A percentile compares a stretch with the other conserved stretches of the same genome.
phyloP scores from a whole-genome alignment of 2,888 invertebrate species.

The Pristionchus japonicus region DNA sequence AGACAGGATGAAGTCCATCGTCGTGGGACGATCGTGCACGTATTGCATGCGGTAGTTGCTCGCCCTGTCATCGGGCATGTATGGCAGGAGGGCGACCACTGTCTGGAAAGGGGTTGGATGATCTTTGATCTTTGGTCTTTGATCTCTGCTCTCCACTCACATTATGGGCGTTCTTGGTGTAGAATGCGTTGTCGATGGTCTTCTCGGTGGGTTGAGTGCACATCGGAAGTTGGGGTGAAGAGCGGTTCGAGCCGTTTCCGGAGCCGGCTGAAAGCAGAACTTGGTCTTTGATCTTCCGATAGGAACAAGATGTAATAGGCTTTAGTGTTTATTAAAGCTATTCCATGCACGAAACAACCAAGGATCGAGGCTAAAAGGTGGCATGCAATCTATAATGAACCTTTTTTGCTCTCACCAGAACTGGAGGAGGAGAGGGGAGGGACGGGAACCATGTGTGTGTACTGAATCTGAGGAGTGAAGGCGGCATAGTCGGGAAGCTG shows the following conservation, averaged over 20 bases:
- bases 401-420: slow-evolving; percentile 28
- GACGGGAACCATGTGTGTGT: slow-evolving; percentile 59
- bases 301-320: neutral
- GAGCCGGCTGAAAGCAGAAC: slow-evolving; percentile 49
- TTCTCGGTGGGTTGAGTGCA: slow-evolving; percentile 73
- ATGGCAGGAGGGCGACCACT: neutral
- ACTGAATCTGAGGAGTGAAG: slow-evolving; percentile 53
- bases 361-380: neutral
- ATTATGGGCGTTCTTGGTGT: slow-evolving; percentile 47
- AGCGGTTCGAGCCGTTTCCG: slow-evolving; percentile 52
- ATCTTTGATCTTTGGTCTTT: neutral
- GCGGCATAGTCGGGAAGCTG: slow-evolving; percentile 56
- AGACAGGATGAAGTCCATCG: slow-evolving; percentile 55
- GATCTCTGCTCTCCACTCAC: neutral
- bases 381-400: neutral
- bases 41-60: neutral
- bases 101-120: neutral
- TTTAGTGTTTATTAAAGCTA: neutral
- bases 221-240: slow-evolving; percentile 66
- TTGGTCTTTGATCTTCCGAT: neutral
- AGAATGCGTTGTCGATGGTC: slow-evolving; percentile 68
- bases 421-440: slow-evolving; percentile 48
- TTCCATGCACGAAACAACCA: neutral
- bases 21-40: neutral
- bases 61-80: neutral